These are phyloP conservation scores for Tipula vernalis DNA, from an alignment of 2,888 invertebrate species.

Conservation along the genomic window DNA sequence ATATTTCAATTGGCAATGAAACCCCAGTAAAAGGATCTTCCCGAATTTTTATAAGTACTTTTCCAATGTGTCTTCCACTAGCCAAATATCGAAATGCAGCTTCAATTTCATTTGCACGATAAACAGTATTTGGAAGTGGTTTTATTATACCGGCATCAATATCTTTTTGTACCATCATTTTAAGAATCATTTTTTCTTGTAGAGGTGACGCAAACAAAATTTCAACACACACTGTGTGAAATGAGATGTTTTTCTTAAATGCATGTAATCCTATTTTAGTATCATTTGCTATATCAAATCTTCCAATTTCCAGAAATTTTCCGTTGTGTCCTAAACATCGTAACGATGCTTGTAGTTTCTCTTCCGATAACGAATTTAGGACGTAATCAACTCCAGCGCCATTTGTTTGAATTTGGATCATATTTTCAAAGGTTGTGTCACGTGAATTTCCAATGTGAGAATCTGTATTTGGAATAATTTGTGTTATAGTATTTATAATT, in stretches of 20 bases:
- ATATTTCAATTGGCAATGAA: slow-evolving; percentile 26
- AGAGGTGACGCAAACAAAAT: too few relatives aligned
- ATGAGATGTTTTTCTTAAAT: slow-evolving; percentile 52
- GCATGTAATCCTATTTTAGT: slow-evolving; percentile 46
- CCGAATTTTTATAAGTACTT: too few relatives aligned
- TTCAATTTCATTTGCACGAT: slow-evolving; percentile 52
- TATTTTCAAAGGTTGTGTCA: slow-evolving; percentile 73
- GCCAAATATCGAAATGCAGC: slow-evolving; percentile 51
- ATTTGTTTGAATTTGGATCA: slow-evolving; percentile 65
- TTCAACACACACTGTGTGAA: too few relatives aligned
- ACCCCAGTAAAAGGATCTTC: slow-evolving; percentile 17
- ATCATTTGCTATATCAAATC: too few relatives aligned
- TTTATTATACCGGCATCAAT: too few relatives aligned
- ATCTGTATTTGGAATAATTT: too few relatives aligned
- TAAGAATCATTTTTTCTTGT: too few relatives aligned
- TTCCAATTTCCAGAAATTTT: too few relatives aligned
- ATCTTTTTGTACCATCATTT: too few relatives aligned
- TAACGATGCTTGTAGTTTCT: slow-evolving; percentile 65
- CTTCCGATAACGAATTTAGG: slow-evolving; percentile 82
- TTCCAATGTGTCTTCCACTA: too few relatives aligned
- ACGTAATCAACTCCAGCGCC: slow-evolving; percentile 86
- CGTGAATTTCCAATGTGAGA: slow-evolving; percentile 56
- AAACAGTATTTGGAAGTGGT: slow-evolving; percentile 45
- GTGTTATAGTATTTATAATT: too few relatives aligned
- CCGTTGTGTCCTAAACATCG: slow-evolving; percentile 14